These are phyloP conservation scores for Rhingia rostrata DNA, from an alignment of 2,888 invertebrate species.

Conservation along the genomic window DNA sequence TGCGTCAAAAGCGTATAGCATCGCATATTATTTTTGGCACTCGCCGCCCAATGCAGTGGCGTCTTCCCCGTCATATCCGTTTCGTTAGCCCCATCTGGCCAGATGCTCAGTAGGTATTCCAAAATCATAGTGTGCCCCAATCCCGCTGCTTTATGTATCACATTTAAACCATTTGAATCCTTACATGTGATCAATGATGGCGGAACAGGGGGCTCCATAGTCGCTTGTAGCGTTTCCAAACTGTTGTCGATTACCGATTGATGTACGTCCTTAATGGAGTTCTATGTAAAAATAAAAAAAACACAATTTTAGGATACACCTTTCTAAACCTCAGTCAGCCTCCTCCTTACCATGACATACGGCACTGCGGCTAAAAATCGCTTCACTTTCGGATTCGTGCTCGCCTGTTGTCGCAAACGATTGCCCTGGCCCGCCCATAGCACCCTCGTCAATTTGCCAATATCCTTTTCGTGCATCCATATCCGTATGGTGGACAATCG, in stretches of 20 bases:
- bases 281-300: slow-evolving; percentile 84
- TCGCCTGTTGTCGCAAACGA: slow-evolving; percentile 91
- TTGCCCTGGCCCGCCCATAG: slow-evolving; percentile 95
- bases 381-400: slow-evolving; percentile 91
- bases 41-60: slow-evolving; percentile 94
- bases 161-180: slow-evolving; percentile 91
- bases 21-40: slow-evolving; percentile 89
- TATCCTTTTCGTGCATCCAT: slow-evolving; percentile 97
- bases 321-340: background rate
- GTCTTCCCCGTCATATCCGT: slow-evolving; percentile 93
- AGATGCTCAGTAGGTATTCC: slow-evolving; percentile 88
- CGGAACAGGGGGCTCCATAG: slow-evolving; percentile 88
- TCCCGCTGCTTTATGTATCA: slow-evolving; percentile 95
- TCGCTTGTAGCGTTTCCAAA: slow-evolving; percentile 87
- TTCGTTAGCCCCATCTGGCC: slow-evolving; percentile 87
- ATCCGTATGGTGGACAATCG: slow-evolving; percentile 95
- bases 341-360: slow-evolving; percentile 90
- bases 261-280: slow-evolving; percentile 92
- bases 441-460: slow-evolving; percentile 92
- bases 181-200: slow-evolving; percentile 89
- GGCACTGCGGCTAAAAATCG: slow-evolving; percentile 96
- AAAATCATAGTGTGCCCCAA: slow-evolving; percentile 90
- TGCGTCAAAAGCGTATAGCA: slow-evolving; percentile 91
- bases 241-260: slow-evolving; percentile 90
- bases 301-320: too few species aligned